Conservation (phyloP, 1,140 invertebrate genomes). For the Leptinotarsa undecemlineata region DNA sequence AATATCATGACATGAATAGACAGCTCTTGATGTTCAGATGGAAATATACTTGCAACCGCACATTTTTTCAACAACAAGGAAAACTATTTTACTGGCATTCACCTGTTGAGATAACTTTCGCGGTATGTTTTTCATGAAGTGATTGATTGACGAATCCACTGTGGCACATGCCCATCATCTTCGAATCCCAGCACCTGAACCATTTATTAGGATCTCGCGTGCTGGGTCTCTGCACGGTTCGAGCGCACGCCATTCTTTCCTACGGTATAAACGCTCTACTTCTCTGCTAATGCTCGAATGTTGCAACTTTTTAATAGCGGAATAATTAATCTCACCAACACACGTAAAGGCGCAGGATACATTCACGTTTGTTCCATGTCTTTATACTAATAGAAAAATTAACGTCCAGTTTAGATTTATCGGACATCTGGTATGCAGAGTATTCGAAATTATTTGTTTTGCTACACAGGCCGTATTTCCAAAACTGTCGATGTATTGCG, state of each 20-base stretch:
- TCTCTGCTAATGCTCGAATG: constrained; percentile 7
- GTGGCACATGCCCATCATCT: neutral
- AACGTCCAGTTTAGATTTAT: neutral
- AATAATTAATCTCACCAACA: constrained; percentile 21
- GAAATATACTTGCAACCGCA: too few species aligned
- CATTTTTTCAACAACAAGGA: too few species aligned
- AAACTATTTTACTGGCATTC: too few species aligned
- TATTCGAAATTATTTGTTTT: too few species aligned
- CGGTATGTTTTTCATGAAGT: neutral
- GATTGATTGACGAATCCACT: neutral
- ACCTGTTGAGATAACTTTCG: too few species aligned
- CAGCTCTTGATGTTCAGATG: too few species aligned
- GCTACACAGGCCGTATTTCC: too few species aligned
- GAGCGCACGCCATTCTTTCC: constrained; percentile 11
- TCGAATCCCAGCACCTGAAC: neutral
- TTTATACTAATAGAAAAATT: constrained; percentile 5
- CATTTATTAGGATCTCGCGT: constrained; percentile 13
- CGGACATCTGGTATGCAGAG: too few species aligned
- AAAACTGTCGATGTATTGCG: too few species aligned
- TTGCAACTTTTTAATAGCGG: constrained; percentile 18
- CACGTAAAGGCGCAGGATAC: constrained; percentile 12
- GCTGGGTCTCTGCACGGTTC: neutral
- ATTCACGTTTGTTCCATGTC: constrained; percentile 6
- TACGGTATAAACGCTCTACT: constrained; percentile 15
- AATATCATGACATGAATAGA: too few species aligned